phyloP scores from a whole-genome alignment of 2,797 vertebrate species.

The Nasua narica region DNA sequence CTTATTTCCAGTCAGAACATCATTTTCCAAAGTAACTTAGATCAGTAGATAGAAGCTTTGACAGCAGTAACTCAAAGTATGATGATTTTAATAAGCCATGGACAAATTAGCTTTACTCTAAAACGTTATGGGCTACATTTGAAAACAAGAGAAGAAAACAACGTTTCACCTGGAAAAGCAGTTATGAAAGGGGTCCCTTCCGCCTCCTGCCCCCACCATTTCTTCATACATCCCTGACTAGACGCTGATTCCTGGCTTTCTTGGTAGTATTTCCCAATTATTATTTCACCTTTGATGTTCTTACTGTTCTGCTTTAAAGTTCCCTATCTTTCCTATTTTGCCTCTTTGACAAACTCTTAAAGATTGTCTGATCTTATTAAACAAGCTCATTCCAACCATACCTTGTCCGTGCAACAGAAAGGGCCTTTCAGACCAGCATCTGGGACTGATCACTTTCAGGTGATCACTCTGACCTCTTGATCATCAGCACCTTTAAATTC shows the following conservation, averaged over 20 bases:
- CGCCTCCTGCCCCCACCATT: accelerated
- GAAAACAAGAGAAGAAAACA: background rate
- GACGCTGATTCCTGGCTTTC: background rate
- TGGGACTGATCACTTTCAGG: background rate
- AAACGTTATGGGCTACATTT: background rate
- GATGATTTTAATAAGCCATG: background rate
- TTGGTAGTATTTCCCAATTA: background rate
- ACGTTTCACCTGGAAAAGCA: background rate
- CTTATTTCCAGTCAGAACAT: background rate
- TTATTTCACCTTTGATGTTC: background rate
- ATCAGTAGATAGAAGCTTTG: background rate
- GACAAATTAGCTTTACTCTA: background rate
- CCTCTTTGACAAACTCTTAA: background rate
- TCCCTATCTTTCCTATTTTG: background rate
- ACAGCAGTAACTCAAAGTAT: background rate
- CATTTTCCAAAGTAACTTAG: background rate
- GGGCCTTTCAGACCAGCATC: background rate
- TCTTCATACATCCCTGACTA: background rate
- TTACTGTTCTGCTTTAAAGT: background rate
- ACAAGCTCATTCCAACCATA: background rate
- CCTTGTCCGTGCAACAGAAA: background rate
- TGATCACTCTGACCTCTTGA: background rate
- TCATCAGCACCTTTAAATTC: background rate
- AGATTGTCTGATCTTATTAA: background rate
- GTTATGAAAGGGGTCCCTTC: background rate